Conservation (phyloP, 1,140 invertebrate species). For the Habropoda laboriosa region DNA sequence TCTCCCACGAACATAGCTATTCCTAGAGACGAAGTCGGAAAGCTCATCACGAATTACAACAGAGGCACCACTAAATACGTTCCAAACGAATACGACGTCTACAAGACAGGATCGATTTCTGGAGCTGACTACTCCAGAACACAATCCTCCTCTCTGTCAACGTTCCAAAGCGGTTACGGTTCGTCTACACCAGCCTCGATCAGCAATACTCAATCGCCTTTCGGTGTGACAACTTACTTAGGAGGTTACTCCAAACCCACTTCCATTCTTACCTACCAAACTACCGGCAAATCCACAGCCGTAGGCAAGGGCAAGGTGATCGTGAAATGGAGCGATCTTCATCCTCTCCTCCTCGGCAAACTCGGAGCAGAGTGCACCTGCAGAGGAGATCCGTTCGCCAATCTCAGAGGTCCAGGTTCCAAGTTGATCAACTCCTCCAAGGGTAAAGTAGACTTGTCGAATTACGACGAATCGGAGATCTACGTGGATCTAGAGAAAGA, state of each 20-base stretch:
- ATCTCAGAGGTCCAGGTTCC: slow-evolving; percentile 69
- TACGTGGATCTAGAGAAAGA: slow-evolving; percentile 77
- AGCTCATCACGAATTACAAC: slow-evolving; percentile 66
- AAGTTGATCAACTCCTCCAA: slow-evolving; percentile 73
- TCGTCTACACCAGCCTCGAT: slow-evolving; percentile 1
- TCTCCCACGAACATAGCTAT: slow-evolving; percentile 52
- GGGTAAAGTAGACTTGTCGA: slow-evolving; percentile 74
- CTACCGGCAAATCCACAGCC: slow-evolving; percentile 44
- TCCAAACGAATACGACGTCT: slow-evolving; percentile 59
- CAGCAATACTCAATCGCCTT: slow-evolving; percentile 23
- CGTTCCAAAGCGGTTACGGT: neutral
- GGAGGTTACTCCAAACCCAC: slow-evolving; percentile 56
- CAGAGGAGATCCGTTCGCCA: slow-evolving; percentile 84
- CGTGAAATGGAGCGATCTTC: slow-evolving; percentile 86
- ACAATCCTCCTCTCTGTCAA: neutral
- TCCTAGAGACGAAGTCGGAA: slow-evolving; percentile 53
- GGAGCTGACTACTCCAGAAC: slow-evolving; percentile 9
- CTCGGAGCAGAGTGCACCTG: slow-evolving; percentile 89
- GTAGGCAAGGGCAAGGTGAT: slow-evolving; percentile 82
- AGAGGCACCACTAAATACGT: slow-evolving; percentile 71
- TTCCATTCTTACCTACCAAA: slow-evolving; percentile 44
- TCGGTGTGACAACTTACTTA: slow-evolving; percentile 64
- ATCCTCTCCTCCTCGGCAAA: slow-evolving; percentile 87
- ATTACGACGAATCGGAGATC: slow-evolving; percentile 78
- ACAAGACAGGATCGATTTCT: neutral